These are phyloP conservation scores for Nibea albiflora DNA, from an alignment of 2,113 vertebrate species.

Conservation along the genomic window DNA sequence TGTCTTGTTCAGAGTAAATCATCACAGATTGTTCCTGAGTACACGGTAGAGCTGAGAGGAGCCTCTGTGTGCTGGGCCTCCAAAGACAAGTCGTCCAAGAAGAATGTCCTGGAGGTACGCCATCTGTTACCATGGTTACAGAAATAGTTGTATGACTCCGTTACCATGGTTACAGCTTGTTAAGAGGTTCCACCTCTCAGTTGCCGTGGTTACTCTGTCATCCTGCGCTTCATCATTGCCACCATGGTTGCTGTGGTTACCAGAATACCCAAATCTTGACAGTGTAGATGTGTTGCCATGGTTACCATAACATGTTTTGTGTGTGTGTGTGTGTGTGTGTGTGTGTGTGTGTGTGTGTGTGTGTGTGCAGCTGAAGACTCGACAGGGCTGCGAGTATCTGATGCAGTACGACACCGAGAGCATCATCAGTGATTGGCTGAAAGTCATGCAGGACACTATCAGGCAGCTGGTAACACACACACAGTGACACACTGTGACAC, in stretches of 20 bases:
- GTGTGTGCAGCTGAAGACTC: slow-evolving; percentile 88
- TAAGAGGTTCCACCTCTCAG: too few relatives aligned
- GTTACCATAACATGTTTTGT: too few relatives aligned
- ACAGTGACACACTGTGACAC: too few relatives aligned
- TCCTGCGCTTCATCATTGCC: too few relatives aligned
- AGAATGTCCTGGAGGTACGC: slow-evolving; percentile 92
- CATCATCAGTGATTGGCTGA: slow-evolving; percentile 91
- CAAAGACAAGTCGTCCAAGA: slow-evolving; percentile 96
- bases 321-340: too few relatives aligned
- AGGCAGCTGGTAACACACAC: slow-evolving; percentile 80
- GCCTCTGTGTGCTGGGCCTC: slow-evolving; percentile 86
- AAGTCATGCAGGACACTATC: slow-evolving; percentile 87
- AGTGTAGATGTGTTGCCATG: too few relatives aligned
- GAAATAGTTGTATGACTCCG: too few relatives aligned
- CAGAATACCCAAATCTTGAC: too few relatives aligned
- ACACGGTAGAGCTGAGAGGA: slow-evolving; percentile 89
- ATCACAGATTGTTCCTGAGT: slow-evolving; percentile 89
- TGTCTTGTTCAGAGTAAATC: slow-evolving; percentile 83
- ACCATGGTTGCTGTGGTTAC: too few relatives aligned
- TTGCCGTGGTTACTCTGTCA: too few relatives aligned
- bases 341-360: not conserved
- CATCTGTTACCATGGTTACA: slow-evolving; percentile 8
- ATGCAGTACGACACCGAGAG: slow-evolving; percentile 94
- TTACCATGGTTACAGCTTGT: not conserved
- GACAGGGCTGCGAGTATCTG: slow-evolving; percentile 91